phyloP scores from a whole-genome alignment of 2,888 invertebrate genomes.

The Oxycera nigricornis region DNA sequence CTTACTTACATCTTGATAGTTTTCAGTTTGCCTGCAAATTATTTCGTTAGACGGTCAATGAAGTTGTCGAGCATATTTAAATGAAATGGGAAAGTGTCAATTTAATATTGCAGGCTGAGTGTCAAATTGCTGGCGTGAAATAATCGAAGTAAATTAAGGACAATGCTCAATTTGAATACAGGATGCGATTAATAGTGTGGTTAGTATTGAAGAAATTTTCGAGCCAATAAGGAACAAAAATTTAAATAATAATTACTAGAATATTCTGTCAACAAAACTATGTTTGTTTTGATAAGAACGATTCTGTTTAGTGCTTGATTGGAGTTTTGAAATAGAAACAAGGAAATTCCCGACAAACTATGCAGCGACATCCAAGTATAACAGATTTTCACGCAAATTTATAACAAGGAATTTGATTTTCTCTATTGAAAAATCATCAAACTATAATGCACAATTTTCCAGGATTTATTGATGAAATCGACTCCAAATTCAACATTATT shows the following conservation, averaged over 20 bases:
- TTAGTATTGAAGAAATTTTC: not conserved
- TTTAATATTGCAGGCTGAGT: no score
- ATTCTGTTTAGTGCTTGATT: not conserved
- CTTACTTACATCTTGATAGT: not conserved
- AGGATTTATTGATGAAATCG: no score
- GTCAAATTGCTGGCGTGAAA: no score
- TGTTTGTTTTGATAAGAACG: not conserved
- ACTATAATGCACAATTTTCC: no score
- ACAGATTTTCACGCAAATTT: no score
- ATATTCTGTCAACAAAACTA: not conserved
- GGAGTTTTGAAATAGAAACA: not conserved
- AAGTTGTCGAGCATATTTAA: not conserved
- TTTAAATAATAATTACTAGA: not conserved
- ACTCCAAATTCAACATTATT: no score
- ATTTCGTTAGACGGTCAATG: slow-evolving; percentile 2
- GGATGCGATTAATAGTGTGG: not conserved
- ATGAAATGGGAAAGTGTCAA: not conserved
- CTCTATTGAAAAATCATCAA: no score
- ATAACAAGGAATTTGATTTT: no score
- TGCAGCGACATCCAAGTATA: no score
- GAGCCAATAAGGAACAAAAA: not conserved
- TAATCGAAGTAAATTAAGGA: no score
- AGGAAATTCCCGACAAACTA: no score
- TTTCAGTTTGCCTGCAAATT: not conserved
- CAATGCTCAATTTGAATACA: no score